Conservation (phyloP, 2,797 vertebrate species). For the Diglossa cyanea region DNA sequence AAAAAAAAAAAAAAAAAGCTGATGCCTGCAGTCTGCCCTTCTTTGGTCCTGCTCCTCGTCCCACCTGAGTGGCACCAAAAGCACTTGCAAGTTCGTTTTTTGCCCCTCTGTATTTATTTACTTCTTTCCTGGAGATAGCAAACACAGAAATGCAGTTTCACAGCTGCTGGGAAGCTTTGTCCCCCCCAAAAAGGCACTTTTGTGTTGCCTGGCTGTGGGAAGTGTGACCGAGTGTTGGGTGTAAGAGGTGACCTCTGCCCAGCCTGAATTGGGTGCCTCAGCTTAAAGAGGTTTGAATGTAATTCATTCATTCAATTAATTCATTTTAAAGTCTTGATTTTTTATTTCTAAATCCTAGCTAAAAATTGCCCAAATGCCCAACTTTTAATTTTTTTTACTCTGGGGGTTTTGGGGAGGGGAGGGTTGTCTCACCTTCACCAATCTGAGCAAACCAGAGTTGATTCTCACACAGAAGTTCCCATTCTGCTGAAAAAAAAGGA, state of each 20-base stretch:
- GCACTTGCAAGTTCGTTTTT: background rate
- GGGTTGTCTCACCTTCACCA: background rate
- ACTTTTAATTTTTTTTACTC: background rate
- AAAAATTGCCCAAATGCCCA: background rate
- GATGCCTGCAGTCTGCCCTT: background rate
- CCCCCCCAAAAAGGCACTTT: fast-evolving
- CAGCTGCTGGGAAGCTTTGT: fast-evolving
- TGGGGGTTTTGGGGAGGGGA: background rate
- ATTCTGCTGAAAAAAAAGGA: background rate
- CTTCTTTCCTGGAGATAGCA: background rate
- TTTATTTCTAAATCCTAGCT: background rate
- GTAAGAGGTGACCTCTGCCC: background rate
- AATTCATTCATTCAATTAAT: background rate
- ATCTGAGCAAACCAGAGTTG: fast-evolving
- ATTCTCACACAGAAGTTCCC: fast-evolving
- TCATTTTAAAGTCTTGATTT: background rate
- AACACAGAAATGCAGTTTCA: background rate
- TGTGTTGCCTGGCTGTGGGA: background rate
- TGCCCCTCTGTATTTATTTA: background rate
- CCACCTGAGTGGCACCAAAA: background rate
- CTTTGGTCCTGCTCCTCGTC: background rate
- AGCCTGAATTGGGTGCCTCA: background rate
- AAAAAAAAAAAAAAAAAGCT: background rate
- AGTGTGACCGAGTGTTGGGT: background rate
- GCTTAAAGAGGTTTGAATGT: background rate